Evolutionary conservation across 2,888 invertebrate species (phyloP), one percentile per base, ranked within the genome.

Genomic region (Rhagonycha fulva): DNA sequence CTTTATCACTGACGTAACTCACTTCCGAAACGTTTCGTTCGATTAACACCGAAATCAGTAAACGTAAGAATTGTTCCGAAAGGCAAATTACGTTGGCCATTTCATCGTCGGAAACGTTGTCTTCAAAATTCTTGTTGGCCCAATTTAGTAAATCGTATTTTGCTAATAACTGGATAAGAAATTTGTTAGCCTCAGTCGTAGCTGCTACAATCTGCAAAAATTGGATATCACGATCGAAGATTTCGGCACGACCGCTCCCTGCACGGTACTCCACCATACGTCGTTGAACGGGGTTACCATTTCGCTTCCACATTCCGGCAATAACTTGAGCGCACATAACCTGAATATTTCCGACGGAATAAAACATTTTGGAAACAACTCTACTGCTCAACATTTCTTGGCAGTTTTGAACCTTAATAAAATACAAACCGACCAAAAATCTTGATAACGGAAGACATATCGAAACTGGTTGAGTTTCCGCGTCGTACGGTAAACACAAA

Each of bases 281-380:
- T 89, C 99, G 98, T 72, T 98, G 91, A 28, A 99, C 89, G 0
- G 98, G 97, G 89, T 97, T 98, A 1, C 99, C 99, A 88, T 99
- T 99, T 78, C 99, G 91, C 5, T 98, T 92, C 99, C 99, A 99
- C 96, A 99, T 96, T 71, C 97, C 96, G 0, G 98, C 95, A 87
- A 96, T 94, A 12, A 96, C 95, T 86, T 96, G 95, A 0, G 94
- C 93, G 80, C 95, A 94, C 95, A 96, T 95, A 3, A 94, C 94
- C 88, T 93, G 93, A 0, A 96, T 95, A 75, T 98, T 91, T 2
- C 99, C 89, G 3, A 98, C 95, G 0, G 97, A 96, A 87, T 99
- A 98, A 76, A 98, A 96, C 12, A 98, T 93, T 82, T 83, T 85
- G 91, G 91, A 84, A 96, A 93, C 86, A 95, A 94, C 0, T 90